Evolutionary conservation across 2,888 invertebrate species (phyloP), one percentile per base, ranked within the genome.

Genomic region (Anagyrus pseudococci): DNA sequence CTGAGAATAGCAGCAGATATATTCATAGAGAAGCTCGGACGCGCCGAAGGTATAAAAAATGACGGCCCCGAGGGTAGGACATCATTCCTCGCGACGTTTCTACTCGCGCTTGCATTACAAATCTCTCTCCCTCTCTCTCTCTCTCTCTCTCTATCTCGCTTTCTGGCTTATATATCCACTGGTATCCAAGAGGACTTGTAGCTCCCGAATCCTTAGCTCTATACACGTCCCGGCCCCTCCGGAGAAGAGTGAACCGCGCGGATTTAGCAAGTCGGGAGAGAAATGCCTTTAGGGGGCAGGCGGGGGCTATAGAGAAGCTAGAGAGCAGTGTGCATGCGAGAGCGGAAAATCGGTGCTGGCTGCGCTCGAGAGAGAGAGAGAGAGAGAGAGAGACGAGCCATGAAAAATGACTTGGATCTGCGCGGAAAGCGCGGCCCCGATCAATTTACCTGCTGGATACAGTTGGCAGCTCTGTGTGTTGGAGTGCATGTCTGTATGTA

Each of bases 71-170:
- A 23, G 33, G 59, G 40, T 46, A 22, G 20, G 53, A 47, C 41
- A 59, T 52, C 47, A 52, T 59, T 52, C 53, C 52, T 17, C 52
- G 46, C 22, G 44, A 46, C 37, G 25, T 52, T 37, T 37, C 50
- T 29, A 25, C 49, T 25, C n/a, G n/a, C n/a, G n/a, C n/a, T n/a
- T n/a, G n/a, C n/a, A n/a, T n/a, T n/a, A n/a, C n/a, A n/a, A n/a
- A n/a, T n/a, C n/a, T n/a, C n/a, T n/a, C n/a, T n/a, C n/a, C n/a
- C n/a, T n/a, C n/a, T n/a, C n/a, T n/a, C n/a, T n/a, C n/a, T n/a
- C n/a, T n/a, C n/a, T n/a, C n/a, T n/a, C n/a, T n/a, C n/a, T n/a
- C n/a, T n/a, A n/a, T n/a, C n/a, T n/a, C 1, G 33, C 33, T 19
- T 1, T 8, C n/a, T 29, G 17, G 19, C 25, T 7, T 6, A 20